Evolutionary conservation across 2,797 vertebrate genomes (phyloP), one percentile per base, ranked within the genome.

Genomic region (Anguilla marmorata): DNA sequence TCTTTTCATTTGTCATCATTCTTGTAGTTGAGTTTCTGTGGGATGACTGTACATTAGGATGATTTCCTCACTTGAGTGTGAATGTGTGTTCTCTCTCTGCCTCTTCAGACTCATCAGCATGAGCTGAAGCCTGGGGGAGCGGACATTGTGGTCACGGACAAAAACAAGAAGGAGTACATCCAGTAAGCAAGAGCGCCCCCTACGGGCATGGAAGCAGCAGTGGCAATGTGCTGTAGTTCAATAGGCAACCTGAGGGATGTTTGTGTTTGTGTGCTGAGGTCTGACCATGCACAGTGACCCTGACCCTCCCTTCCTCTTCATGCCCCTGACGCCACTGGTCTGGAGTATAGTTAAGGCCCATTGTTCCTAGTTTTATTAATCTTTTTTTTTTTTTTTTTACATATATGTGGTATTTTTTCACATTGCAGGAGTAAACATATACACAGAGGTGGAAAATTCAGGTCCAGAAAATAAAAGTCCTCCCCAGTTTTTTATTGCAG

Each of bases 101-200:
- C 69, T 52, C 90, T 0, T 27, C 91, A 99, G 98, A 99, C 98
- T 84, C 98, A 98, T 91, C 98, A 99, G 90, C 98, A 98, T 89
- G 98, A 99, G 54, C 94, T 99, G 90, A 99, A 96, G 93, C 95
- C 89, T 0, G 96, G 95, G 0, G 98, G 98, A 50, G 92, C 97
- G 30, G 98, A 99, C 80, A 96, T 99, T 14, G 93, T 99, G 5
- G 95, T 99, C 91, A 98, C 96, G 52, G 97, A 99, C 92, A 96
- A 97, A 89, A 99, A 98, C 95, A 99, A 99, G 94, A 98, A 96
- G 88, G 98, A 99, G 91, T 99, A 99, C 91, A 99, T 99, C 93
- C 96, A 99, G 98, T 99, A 96, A 97, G 96, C 41, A 45, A 45
- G 41, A 45, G 41, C 41, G 41, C 41, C 41, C 41, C 41, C 41